phyloP scores from a whole-genome alignment of 2,113 vertebrate species.

The Ranitomeya variabilis region DNA sequence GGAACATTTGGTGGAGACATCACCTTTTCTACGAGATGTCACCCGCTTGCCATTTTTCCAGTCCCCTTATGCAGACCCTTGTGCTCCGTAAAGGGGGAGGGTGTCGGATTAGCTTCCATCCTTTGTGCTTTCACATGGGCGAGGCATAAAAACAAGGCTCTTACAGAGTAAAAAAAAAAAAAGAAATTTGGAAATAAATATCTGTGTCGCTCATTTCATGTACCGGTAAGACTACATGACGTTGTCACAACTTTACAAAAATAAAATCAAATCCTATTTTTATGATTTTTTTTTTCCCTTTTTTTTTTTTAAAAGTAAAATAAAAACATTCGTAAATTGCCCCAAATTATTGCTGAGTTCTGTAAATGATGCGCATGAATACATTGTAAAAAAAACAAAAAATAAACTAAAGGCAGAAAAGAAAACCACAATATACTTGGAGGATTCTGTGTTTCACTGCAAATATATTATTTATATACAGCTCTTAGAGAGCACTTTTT shows the following conservation, averaged over 20 bases:
- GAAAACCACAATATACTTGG: conserved; percentile 90
- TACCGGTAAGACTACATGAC: conserved; percentile 73
- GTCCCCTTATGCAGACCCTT: background rate
- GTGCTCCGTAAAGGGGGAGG: background rate
- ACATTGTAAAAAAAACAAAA: conserved; percentile 78
- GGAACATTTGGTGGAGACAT: too few species aligned
- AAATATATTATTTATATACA: conserved; percentile 99
- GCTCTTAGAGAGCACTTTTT: conserved; percentile 89
- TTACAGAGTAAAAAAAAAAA: conserved; percentile 67
- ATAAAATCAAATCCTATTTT: conserved; percentile 39
- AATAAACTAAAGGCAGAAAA: conserved; percentile 88
- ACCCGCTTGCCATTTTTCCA: background rate
- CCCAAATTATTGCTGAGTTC: conserved; percentile 99
- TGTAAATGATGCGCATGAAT: conserved; percentile 95
- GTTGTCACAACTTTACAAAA: conserved; percentile 73
- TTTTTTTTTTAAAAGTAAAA: too few species aligned
- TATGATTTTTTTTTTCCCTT: background rate
- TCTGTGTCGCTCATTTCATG: conserved; percentile 72
- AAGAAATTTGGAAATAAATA: conserved; percentile 75
- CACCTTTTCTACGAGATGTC: background rate
- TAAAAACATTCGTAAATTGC: conserved; percentile 98
- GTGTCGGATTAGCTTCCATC: background rate
- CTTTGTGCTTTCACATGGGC: conserved; percentile 25
- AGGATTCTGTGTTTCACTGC: conserved; percentile 90
- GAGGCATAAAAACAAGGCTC: conserved; percentile 12